phyloP scores from a whole-genome alignment of 2,113 vertebrate genomes.

The Ondatra zibethicus region DNA sequence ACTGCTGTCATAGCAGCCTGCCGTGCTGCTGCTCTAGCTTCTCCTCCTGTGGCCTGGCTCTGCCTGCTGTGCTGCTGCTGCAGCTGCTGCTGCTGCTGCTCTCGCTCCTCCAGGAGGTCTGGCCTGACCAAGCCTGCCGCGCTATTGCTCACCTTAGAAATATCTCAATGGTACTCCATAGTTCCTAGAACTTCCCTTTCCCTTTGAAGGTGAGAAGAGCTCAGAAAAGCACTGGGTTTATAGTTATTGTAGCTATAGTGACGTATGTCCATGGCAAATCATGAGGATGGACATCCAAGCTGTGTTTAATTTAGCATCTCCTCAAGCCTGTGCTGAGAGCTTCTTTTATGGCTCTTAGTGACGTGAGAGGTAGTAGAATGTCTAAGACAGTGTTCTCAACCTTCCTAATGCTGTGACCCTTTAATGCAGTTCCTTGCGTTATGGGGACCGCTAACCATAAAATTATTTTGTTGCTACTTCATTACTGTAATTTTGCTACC shows the following conservation, averaged over 20 bases:
- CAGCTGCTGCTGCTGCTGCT: no score
- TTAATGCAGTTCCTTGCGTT: not conserved
- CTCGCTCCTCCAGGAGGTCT: no score
- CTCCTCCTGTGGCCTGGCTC: no score
- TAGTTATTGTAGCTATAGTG: not conserved
- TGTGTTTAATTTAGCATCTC: not conserved
- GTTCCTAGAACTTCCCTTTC: slow-evolving; percentile 6
- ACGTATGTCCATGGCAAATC: rapidly evolving
- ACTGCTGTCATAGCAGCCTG: no score
- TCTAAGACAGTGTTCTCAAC: not conserved
- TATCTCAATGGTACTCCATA: not conserved
- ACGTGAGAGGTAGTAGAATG: not conserved
- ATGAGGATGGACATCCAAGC: not conserved
- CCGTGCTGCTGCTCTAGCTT: no score
- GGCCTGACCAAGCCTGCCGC: no score
- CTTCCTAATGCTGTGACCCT: not conserved
- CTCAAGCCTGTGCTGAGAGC: not conserved
- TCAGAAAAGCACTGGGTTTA: not conserved
- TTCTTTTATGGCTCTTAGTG: not conserved
- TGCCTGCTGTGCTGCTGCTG: no score
- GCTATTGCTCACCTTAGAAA: no score
- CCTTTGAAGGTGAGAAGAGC: not conserved
- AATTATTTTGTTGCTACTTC: not conserved
- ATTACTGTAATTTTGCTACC: not conserved
- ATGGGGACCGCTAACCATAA: not conserved